A percentile compares a stretch with the other conserved stretches of the same genome.
These are phyloP conservation scores for Condylura cristata DNA, from an alignment of 2,113 vertebrate genomes.

Conservation along the genomic window DNA sequence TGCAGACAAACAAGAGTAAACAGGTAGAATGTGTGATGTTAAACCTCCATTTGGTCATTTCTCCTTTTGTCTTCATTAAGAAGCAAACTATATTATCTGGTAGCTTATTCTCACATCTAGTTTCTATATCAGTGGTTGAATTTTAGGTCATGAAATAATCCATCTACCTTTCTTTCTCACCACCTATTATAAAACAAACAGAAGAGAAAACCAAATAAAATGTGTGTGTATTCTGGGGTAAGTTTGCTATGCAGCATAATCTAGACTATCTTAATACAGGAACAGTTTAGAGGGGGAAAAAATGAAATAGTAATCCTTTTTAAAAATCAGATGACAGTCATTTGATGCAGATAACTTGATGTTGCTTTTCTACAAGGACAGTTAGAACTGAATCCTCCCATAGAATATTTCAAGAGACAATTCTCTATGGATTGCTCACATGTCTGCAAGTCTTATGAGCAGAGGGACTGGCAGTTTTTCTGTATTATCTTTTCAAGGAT, in stretches of 20 bases:
- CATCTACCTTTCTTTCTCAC: too few species aligned
- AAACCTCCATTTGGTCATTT: not conserved
- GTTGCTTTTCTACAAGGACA: not conserved
- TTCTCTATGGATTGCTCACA: not conserved
- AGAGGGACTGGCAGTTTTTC: not conserved
- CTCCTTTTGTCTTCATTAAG: too few species aligned
- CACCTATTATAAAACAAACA: too few species aligned
- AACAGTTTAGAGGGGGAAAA: not conserved
- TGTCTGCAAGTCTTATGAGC: not conserved
- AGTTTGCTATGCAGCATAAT: not conserved
- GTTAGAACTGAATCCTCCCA: not conserved
- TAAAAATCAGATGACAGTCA: not conserved
- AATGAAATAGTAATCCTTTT: conserved; percentile 15
- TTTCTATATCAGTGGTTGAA: too few species aligned
- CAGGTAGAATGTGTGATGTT: not conserved
- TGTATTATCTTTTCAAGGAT: not conserved
- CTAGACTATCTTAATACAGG: not conserved
- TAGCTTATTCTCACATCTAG: too few species aligned
- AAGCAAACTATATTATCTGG: too few species aligned
- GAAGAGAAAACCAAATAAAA: too few species aligned
- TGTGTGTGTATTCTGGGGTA: too few species aligned
- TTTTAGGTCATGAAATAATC: too few species aligned
- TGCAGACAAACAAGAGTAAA: not conserved
- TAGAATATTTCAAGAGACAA: not conserved
- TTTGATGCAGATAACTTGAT: not conserved